Percentiles rank a stretch among this genome's conserved stretches.
Evolutionary conservation across 2,113 vertebrate genomes (phyloP).

Genomic region (Mugil cephalus): DNA sequence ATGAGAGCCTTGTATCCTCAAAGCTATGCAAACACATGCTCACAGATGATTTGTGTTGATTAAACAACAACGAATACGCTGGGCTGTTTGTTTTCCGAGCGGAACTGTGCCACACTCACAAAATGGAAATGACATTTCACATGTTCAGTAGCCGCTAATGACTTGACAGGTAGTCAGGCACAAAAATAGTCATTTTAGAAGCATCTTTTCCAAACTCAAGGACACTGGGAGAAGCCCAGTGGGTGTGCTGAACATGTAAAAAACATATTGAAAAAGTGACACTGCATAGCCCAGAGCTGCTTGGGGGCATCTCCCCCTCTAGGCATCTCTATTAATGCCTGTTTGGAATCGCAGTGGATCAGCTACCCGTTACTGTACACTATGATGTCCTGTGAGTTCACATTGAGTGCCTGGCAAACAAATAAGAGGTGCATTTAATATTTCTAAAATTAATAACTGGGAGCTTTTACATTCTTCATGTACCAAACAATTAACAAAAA

Average conservation of each 20-base stretch:
- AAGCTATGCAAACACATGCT: slow-evolving; percentile 14
- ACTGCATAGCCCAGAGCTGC: not conserved
- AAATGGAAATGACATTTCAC: not conserved
- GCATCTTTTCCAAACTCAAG: slow-evolving; percentile 22
- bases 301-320: too few species aligned
- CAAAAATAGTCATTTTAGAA: too few species aligned
- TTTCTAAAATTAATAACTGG: slow-evolving; percentile 1
- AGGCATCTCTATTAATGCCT: too few species aligned
- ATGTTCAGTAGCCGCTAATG: not conserved
- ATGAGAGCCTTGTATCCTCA: slow-evolving; percentile 49
- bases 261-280: slow-evolving; percentile 15
- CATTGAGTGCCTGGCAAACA: not conserved
- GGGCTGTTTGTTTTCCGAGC: slow-evolving; percentile 22
- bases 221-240: slow-evolving; percentile 3
- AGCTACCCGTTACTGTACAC: not conserved
- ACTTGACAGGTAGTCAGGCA: too few species aligned
- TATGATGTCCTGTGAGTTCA: not conserved
- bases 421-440: not conserved
- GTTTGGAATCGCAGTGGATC: not conserved
- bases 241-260: slow-evolving; percentile 24
- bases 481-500: too few species aligned
- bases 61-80: not conserved
- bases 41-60: slow-evolving; percentile 23
- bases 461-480: too few species aligned
- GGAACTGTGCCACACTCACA: not conserved